Percentiles rank a stretch among this genome's conserved stretches.
Conservation (phyloP, 2,113 vertebrate species). For the Thunnus maccoyii region DNA sequence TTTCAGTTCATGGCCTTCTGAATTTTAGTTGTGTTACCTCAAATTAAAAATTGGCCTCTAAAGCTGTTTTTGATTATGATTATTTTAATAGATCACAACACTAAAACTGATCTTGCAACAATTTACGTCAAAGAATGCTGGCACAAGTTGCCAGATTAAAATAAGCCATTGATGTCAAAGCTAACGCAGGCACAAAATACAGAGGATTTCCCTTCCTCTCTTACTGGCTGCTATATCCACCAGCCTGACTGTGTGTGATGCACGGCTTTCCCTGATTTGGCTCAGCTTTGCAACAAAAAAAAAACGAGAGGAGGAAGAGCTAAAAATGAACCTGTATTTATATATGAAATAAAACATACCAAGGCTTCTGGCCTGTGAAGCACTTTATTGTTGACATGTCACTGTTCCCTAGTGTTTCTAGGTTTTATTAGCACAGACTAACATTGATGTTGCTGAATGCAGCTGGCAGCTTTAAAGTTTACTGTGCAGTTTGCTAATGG, state of each 20-base stretch:
- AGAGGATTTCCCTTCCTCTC: constrained; percentile 12
- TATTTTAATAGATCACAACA: constrained; percentile 33
- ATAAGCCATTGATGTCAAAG: constrained; percentile 30
- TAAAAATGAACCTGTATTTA: constrained; percentile 45
- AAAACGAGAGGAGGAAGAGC: background rate
- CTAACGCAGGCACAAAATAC: constrained; percentile 42
- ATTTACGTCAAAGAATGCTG: constrained; percentile 18
- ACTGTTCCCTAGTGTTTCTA: constrained; percentile 51
- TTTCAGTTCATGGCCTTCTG: constrained; percentile 27
- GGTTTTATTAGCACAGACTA: constrained; percentile 64
- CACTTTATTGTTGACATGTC: constrained; percentile 75
- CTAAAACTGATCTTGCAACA: constrained; percentile 1
- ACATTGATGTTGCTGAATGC: constrained; percentile 55
- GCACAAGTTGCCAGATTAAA: constrained; percentile 27
- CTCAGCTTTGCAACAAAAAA: constrained; percentile 17
- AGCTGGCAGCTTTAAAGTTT: constrained; percentile 63
- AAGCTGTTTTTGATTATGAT: constrained; percentile 10
- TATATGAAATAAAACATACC: constrained; percentile 47
- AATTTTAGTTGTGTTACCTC: constrained; percentile 32
- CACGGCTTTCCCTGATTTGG: constrained; percentile 46
- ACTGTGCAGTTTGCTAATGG: constrained; percentile 30
- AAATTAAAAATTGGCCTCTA: constrained; percentile 25
- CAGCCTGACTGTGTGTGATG: constrained; percentile 23
- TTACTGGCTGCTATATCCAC: constrained; percentile 14
- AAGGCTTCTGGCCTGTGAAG: constrained; percentile 66